Conservation (phyloP, 2,888 invertebrate species). For the Thera britannica region DNA sequence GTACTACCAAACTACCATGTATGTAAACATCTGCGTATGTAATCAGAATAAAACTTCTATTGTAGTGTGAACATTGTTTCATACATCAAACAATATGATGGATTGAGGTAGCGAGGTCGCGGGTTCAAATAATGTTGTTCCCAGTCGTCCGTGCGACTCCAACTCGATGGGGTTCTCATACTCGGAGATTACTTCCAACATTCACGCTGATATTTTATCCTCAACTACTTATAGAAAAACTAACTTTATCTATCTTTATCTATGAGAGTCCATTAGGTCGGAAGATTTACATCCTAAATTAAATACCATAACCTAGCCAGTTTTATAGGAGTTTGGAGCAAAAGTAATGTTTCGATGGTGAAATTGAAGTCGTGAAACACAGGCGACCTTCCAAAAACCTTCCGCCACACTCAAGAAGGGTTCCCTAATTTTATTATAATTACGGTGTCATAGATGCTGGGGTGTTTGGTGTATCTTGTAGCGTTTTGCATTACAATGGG, state of each 20-base stretch:
- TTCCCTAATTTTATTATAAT: conserved; percentile 22
- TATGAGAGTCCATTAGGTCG: neutral
- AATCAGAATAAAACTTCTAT: neutral
- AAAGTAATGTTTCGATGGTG: too few species aligned
- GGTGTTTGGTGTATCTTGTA: conserved; percentile 20
- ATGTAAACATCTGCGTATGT: neutral
- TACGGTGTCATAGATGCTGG: conserved; percentile 4
- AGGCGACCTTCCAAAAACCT: neutral
- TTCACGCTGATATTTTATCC: neutral
- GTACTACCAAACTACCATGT: neutral
- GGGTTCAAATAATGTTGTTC: conserved; percentile 9
- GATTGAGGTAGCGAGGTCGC: conserved; percentile 14
- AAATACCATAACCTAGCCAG: too few species aligned
- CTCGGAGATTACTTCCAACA: neutral
- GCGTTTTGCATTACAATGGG: conserved; percentile 33
- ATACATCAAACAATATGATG: conserved; percentile 10
- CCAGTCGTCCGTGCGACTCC: conserved; percentile 8
- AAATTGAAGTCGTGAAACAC: too few species aligned
- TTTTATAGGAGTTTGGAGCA: too few species aligned
- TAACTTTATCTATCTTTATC: neutral
- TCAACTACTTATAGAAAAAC: neutral
- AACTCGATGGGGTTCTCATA: conserved; percentile 3
- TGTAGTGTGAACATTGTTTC: neutral
- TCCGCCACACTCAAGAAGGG: neutral
- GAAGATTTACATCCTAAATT: too few species aligned